phyloP scores from a whole-genome alignment of 2,888 invertebrate species.

The Chelonus formosanus region DNA sequence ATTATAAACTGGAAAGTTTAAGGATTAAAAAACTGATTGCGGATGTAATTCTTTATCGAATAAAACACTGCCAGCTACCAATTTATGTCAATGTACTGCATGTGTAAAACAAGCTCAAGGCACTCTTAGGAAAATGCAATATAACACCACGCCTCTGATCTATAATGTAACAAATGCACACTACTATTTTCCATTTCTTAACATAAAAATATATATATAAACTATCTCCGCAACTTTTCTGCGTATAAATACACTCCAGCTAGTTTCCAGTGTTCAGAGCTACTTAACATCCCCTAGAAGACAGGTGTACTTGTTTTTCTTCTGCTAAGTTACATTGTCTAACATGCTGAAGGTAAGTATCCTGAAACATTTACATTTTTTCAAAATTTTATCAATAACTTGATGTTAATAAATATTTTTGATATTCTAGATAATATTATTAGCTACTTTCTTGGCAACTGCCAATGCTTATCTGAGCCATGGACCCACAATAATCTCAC shows the following conservation, averaged over 20 bases:
- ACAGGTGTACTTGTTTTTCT: neutral
- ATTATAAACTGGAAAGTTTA: too few species aligned
- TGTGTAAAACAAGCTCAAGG: constrained; percentile 17
- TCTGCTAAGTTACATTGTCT: neutral
- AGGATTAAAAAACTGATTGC: neutral
- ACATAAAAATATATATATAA: neutral
- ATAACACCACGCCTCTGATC: constrained; percentile 10
- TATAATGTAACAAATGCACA: neutral
- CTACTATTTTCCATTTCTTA: neutral
- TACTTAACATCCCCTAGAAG: neutral
- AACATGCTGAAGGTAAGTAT: neutral
- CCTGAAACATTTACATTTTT: too few species aligned
- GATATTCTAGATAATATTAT: constrained; percentile 32
- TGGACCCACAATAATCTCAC: constrained; percentile 25
- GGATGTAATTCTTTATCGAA: constrained; percentile 14
- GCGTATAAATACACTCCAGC: constrained; percentile 6
- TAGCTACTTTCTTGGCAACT: constrained; percentile 33
- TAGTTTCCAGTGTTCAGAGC: constrained; percentile 1
- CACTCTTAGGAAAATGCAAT: constrained; percentile 7
- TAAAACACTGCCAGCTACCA: constrained; percentile 11
- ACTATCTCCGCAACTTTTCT: neutral
- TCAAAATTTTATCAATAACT: too few species aligned
- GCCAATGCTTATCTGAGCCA: constrained; percentile 41
- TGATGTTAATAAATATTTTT: neutral
- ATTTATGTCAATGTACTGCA: constrained; percentile 16